Percentiles rank a stretch among this genome's conserved stretches.
Evolutionary conservation across 2,113 vertebrate species (phyloP).

Genomic region (Anhinga rufa): DNA sequence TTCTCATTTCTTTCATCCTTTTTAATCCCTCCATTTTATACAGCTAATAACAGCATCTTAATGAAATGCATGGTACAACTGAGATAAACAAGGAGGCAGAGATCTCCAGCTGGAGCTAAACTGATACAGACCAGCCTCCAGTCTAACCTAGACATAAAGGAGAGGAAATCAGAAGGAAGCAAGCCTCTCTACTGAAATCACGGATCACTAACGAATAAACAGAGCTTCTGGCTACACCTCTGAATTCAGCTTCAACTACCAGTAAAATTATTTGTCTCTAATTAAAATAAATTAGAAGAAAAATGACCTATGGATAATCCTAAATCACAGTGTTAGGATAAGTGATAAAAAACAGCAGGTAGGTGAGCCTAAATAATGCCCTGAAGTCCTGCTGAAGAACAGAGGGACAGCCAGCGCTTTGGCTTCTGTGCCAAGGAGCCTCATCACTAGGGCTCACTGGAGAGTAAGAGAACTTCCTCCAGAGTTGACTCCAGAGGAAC

Average conservation of each 20-base stretch:
- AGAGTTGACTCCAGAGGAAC: not conserved
- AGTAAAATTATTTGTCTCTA: not conserved
- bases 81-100: constrained; percentile 33
- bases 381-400: not conserved
- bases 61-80: constrained; percentile 1
- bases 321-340: not conserved
- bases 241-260: not conserved
- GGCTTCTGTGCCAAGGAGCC: not conserved
- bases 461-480: not conserved
- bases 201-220: not conserved
- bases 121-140: constrained; percentile 17
- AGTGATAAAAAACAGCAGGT: not conserved
- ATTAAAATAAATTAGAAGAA: not conserved
- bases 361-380: not conserved
- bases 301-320: not conserved
- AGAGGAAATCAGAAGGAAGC: not conserved
- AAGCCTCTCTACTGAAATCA: not conserved
- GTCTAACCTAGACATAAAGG: not conserved
- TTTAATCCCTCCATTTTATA: constrained; percentile 28
- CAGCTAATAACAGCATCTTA: not conserved
- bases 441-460: accelerated
- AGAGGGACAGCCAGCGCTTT: accelerated
- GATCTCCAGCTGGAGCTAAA: constrained; percentile 12
- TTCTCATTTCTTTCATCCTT: constrained; percentile 8
- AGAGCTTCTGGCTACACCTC: not conserved